Base-by-base conservation (phyloP, 1,140 invertebrate species). In the Drosophila sp. region DNA sequence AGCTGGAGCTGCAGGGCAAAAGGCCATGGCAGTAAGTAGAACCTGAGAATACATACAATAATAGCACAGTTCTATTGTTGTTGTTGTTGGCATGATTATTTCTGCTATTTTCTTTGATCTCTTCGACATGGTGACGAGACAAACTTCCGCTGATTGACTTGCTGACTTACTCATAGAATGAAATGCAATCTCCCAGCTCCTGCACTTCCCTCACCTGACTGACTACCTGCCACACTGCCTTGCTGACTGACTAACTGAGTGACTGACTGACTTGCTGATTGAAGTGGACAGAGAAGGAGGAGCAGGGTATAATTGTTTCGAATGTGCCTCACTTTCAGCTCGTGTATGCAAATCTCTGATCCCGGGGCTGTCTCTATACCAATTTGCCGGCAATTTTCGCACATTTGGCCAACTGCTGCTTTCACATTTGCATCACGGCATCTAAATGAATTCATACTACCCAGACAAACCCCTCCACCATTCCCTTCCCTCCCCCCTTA, bases 351-450 rank as follows among this genome's bases (percentile, higher is more conserved):
- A 84, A 84, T 63, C 63, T 77, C 25, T 59, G 32, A 16, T 48
- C 34, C 72, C 69, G 53, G 62, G 58, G 66, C 63, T 46, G 43
- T 69, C 62, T 48, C 67, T 62, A 36, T 25, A 45, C 21, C 83
- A 78, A 86, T 86, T 86, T 81, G 63, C 46, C 41, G 45, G 78
- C 76, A 69, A 87, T 86, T 86, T 86, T 87, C 83, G 76, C 82
- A 82, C 83, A 89, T 87, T 86, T 82, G 72, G 75, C 82, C 82
- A 82, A 87, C 78, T 76, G 83, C 82, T 78, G 75, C 79, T 82
- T 89, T 87, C 82, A 76, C 78, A 78, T 86, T 86, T 76, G 75
- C 65, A 54, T 46, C 58, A 67, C 32, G 50, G 29, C 29, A 61
- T 54, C 72, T 32, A 76, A 67, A 40, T 58, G 16, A 53, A 64